Percentiles rank a stretch among this genome's conserved stretches.
Evolutionary conservation across 2,888 invertebrate species (phyloP).

Genomic region (Hydraecia micacea): DNA sequence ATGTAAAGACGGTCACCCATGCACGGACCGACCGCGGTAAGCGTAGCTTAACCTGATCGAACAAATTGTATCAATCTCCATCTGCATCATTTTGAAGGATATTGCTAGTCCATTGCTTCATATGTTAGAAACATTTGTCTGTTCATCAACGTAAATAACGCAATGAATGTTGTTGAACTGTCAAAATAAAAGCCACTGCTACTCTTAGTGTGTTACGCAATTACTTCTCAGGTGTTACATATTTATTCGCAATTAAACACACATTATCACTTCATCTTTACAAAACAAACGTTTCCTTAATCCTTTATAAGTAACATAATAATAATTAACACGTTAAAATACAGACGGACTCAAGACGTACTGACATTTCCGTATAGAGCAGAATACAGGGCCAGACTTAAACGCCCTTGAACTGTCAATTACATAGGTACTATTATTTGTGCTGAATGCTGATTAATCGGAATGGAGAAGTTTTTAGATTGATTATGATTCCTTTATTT

Average conservation of each 20-base stretch:
- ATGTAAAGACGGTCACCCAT: no score
- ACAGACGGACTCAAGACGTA: constrained; percentile 16
- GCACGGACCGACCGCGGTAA: no score
- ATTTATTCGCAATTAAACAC: background rate
- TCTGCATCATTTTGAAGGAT: no score
- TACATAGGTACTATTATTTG: background rate
- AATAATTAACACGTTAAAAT: constrained; percentile 11
- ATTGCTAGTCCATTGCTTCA: no score
- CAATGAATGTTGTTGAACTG: no score
- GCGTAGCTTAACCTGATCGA: no score
- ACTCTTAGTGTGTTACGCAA: background rate
- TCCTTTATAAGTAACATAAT: background rate
- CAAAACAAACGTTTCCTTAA: constrained; percentile 18
- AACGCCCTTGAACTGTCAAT: constrained; percentile 35
- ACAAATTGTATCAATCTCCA: no score
- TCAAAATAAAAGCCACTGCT: background rate
- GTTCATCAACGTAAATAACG: no score
- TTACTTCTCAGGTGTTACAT: background rate
- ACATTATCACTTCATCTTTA: no score
- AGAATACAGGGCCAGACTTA: constrained; percentile 29
- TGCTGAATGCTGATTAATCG: constrained; percentile 11
- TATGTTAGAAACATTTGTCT: no score
- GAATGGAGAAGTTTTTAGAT: constrained; percentile 1
- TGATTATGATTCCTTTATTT: constrained; percentile 29
- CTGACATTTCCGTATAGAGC: constrained; percentile 46